These are phyloP conservation scores for Chlorospingus semifuscus DNA, from an alignment of 2,797 vertebrate species.

Conservation along the genomic window DNA sequence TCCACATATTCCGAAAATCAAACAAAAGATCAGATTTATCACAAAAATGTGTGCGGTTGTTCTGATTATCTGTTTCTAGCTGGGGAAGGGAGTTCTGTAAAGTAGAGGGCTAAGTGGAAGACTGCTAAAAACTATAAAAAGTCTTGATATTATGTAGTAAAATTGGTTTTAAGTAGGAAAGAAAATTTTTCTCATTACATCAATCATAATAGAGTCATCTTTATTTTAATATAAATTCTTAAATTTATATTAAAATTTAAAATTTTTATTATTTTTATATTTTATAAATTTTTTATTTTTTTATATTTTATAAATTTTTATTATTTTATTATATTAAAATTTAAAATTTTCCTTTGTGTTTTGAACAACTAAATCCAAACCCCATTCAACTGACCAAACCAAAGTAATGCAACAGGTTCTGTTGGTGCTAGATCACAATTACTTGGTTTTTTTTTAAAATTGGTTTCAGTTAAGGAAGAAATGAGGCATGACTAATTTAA, in stretches of 20 bases:
- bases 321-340: too few species aligned
- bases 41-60: neutral
- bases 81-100: neutral
- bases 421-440: neutral
- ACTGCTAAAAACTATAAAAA: neutral
- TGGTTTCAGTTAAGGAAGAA: neutral
- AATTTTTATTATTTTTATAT: too few species aligned
- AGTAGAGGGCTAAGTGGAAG: neutral
- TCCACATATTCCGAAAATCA: neutral
- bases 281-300: too few species aligned
- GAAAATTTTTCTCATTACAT: fast-evolving
- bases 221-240: neutral
- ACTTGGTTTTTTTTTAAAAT: neutral
- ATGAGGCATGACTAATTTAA: neutral
- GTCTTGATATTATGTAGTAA: neutral
- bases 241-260: too few species aligned
- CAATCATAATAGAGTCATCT: fast-evolving
- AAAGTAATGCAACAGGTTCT: too few species aligned
- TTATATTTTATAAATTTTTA: too few species aligned
- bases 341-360: neutral
- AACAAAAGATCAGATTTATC: neutral
- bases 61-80: neutral
- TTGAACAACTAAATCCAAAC: neutral
- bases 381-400: too few species aligned
- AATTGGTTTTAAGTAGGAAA: neutral